Base-by-base conservation (phyloP, 2,888 invertebrate species). In the Acanthosepion lycidas region DNA sequence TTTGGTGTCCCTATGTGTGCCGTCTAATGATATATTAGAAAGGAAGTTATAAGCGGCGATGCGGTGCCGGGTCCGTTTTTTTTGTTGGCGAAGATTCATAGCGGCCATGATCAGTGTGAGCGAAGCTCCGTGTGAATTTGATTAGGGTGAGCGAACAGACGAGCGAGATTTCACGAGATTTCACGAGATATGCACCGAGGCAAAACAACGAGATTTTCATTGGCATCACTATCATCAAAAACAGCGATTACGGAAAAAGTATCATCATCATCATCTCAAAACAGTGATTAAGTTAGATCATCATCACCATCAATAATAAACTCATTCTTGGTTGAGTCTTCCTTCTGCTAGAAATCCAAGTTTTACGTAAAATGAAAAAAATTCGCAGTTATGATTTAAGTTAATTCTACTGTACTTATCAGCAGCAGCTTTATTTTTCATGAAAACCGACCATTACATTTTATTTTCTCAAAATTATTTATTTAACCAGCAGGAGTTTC, bases 11-110 rank as follows among this genome's bases (percentile, higher is more conserved):
- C 96, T 98, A 97, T 98, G 98, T 96, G 98, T 98, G 96, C 99
- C 99, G 98, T 99, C 99, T 95, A 99, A 98, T 95, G 99, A 99
- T 97, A 99, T 99, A 98, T 99, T 99, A 94, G 99, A 98, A 96
- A 99, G 98, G 98, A 99, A 99, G 97, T 99, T 98, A 97, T 99
- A 98, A 96, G 99, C 99, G 97, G 99, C 99, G 96, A 99, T 98
- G 97, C 97, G 96, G 95, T 97, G 95, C 94, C 97, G 95, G 48
- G 97, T 97, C 94, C 96, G 96, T 94, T 96, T 95, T 95, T 96
- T 97, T 94, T 96, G 96, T 91, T 96, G 95, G 93, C 96, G 96
- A 95, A 95, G 96, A 92, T 95, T 96, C 48, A 95, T 95, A 92
- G 96, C 95, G 91, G 96, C 94, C 93, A 53, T 53, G 64, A 78